Conservation (phyloP, 2,113 vertebrate species). For the Hypomesus transpacificus region DNA sequence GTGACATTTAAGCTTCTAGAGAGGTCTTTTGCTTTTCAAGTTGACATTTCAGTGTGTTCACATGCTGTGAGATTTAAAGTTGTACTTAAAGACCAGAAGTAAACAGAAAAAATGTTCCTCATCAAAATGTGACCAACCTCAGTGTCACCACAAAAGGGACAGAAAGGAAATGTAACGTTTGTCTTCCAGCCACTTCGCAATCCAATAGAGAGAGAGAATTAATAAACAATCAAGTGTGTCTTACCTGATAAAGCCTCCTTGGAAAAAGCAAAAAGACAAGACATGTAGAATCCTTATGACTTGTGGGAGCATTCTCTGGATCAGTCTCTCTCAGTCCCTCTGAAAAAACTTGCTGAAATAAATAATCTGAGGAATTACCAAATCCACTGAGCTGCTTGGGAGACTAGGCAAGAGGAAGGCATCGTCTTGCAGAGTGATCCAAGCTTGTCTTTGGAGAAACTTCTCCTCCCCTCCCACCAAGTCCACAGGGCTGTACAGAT, state of each 20-base stretch:
- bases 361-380: constrained; percentile 59
- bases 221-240: constrained; percentile 20
- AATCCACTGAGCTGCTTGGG: constrained; percentile 65
- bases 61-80: too few species aligned
- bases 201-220: constrained; percentile 48
- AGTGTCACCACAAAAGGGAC: background rate
- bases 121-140: too few species aligned
- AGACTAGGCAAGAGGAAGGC: constrained; percentile 56
- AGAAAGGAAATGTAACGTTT: background rate
- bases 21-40: too few species aligned
- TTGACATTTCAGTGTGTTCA: too few species aligned
- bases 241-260: constrained; percentile 76
- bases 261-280: constrained; percentile 73
- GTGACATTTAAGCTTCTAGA: too few species aligned
- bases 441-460: constrained; percentile 63
- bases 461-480: constrained; percentile 64
- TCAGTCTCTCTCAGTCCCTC: constrained; percentile 54
- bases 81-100: too few species aligned
- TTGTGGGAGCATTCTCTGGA: constrained; percentile 75
- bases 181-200: background rate
- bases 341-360: constrained; percentile 59
- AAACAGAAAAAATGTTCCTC: too few species aligned
- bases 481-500: constrained; percentile 59
- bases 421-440: constrained; percentile 65
- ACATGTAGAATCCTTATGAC: constrained; percentile 72